These are phyloP conservation scores for Mola mola DNA, from an alignment of 2,113 vertebrate genomes.

Conservation along the genomic window DNA sequence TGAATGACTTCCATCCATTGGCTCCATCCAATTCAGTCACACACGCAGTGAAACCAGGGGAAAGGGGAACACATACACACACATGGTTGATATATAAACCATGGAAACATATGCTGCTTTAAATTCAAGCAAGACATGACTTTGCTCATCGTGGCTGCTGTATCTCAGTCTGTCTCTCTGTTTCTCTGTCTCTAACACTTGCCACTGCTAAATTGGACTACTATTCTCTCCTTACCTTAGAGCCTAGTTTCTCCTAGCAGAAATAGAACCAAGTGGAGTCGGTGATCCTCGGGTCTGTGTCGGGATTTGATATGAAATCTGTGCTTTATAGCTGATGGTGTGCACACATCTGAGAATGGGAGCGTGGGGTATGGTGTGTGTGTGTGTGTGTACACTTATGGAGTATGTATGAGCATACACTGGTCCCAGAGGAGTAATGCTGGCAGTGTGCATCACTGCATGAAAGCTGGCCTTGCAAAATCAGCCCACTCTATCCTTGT, in stretches of 20 bases:
- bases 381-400: slow-evolving; percentile 22
- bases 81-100: slow-evolving; percentile 45
- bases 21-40: slow-evolving; percentile 41
- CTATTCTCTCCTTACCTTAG: slow-evolving; percentile 63
- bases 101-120: slow-evolving; percentile 59
- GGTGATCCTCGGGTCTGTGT: slow-evolving; percentile 59
- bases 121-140: slow-evolving; percentile 56
- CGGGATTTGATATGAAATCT: slow-evolving; percentile 72
- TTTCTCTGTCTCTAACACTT: slow-evolving; percentile 21
- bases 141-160: slow-evolving; percentile 18
- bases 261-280: slow-evolving; percentile 76
- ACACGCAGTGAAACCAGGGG: slow-evolving; percentile 53
- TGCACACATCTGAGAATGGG: slow-evolving; percentile 13
- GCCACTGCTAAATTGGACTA: slow-evolving; percentile 49
- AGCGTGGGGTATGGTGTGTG: slow-evolving; percentile 25
- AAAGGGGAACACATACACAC: slow-evolving; percentile 58
- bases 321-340: slow-evolving; percentile 44
- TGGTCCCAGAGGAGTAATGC: slow-evolving; percentile 40
- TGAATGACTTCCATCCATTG: slow-evolving; percentile 74
- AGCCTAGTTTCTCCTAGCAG: slow-evolving; percentile 79
- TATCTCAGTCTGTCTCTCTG: slow-evolving; percentile 18
- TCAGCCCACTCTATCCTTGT: slow-evolving; percentile 20
- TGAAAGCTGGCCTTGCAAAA: slow-evolving; percentile 36
- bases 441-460: slow-evolving; percentile 30
- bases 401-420: slow-evolving; percentile 38